Evolutionary conservation across 2,888 invertebrate species (phyloP).

Genomic region (Odontomyia ornata): DNA sequence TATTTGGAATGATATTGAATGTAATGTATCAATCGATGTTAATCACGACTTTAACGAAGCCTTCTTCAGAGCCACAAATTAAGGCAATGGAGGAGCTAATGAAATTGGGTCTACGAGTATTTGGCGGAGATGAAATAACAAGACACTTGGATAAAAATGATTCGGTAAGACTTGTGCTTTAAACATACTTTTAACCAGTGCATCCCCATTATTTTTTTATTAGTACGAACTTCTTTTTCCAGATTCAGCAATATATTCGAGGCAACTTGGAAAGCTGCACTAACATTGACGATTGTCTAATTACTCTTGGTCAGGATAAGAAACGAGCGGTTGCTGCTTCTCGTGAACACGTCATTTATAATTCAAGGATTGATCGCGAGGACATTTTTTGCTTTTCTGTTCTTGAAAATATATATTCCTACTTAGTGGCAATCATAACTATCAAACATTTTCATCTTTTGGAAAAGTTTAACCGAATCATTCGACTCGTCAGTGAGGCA

Average conservation of each 20-base stretch:
- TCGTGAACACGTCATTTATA: conserved; percentile 59
- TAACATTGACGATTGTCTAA: conserved; percentile 60
- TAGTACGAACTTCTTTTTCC: not conserved
- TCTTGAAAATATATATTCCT: conserved; percentile 60
- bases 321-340: conserved; percentile 59
- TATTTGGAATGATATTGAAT: conserved; percentile 57
- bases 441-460: conserved; percentile 60
- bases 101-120: conserved; percentile 56
- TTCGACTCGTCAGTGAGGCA: conserved; percentile 60
- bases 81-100: conserved; percentile 56
- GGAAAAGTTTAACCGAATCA: conserved; percentile 60
- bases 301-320: conserved; percentile 54
- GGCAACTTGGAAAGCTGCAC: conserved; percentile 59
- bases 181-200: no score
- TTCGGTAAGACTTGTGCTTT: conserved; percentile 57
- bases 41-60: conserved; percentile 61
- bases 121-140: conserved; percentile 59
- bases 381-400: conserved; percentile 60
- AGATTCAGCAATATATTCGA: conserved; percentile 60
- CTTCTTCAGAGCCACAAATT: conserved; percentile 57
- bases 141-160: conserved; percentile 59
- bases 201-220: no score
- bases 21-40: conserved; percentile 61
- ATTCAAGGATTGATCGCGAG: conserved; percentile 58
- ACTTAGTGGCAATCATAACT: conserved; percentile 59